Evolutionary conservation across 2,888 invertebrate species (phyloP).

Genomic region (Agrotis exclamationis): DNA sequence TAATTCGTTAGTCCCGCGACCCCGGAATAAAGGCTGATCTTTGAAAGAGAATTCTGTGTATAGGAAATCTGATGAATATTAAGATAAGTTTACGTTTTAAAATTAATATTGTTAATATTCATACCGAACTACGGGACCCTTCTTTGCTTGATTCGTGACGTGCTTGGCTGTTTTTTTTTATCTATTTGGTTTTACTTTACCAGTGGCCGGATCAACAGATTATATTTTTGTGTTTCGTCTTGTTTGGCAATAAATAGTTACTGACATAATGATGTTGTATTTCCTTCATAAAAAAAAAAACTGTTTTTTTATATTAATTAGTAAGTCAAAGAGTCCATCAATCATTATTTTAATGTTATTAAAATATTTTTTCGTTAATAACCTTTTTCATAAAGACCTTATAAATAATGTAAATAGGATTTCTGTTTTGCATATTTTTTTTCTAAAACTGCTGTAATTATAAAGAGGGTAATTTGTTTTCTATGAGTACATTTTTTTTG

Average conservation of each 20-base stretch:
- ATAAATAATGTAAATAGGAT: conserved; percentile 25
- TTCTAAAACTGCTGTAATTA: background rate
- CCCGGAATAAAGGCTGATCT: too few relatives aligned
- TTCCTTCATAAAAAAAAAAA: conserved; percentile 47
- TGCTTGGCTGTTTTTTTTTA: background rate
- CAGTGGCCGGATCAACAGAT: conserved; percentile 30
- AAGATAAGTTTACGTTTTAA: too few relatives aligned
- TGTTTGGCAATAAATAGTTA: conserved; percentile 29
- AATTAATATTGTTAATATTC: too few relatives aligned
- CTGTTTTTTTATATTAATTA: conserved; percentile 10
- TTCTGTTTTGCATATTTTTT: conserved; percentile 33
- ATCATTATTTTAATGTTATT: conserved; percentile 38
- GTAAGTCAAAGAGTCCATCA: conserved; percentile 29
- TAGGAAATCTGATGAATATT: too few relatives aligned
- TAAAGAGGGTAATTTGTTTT: conserved; percentile 15
- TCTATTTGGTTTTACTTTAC: conserved; percentile 8
- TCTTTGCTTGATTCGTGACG: too few relatives aligned
- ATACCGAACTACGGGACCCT: too few relatives aligned
- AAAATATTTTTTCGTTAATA: conserved; percentile 13
- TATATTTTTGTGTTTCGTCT: conserved; percentile 25
- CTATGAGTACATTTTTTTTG: background rate
- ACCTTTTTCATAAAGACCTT: conserved; percentile 38
- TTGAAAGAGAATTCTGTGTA: too few relatives aligned
- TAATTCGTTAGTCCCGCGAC: too few relatives aligned
- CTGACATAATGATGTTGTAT: conserved; percentile 45